These are phyloP conservation scores for Porites rus DNA, from an alignment of 92 coral and sea anemone species.

Conservation along the genomic window DNA sequence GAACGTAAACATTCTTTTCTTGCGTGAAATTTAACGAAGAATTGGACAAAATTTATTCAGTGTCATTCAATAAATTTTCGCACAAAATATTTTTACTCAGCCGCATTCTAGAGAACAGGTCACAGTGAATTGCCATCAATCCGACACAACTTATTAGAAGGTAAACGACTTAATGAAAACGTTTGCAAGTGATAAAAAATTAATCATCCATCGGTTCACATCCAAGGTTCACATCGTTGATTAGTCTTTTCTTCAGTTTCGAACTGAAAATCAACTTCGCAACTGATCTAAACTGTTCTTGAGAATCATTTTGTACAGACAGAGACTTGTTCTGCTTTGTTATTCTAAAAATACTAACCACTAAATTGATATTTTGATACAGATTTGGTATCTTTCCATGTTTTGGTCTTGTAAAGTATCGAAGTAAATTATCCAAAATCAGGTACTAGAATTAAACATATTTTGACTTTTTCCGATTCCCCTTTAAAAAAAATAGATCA, in stretches of 20 bases:
- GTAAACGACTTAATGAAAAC: neutral
- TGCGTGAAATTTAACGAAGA: neutral
- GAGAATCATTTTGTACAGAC: neutral
- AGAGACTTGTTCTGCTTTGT: neutral
- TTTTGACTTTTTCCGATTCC: too few species aligned
- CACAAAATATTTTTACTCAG: neutral
- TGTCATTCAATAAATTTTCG: too few species aligned
- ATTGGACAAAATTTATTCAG: neutral
- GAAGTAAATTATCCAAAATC: neutral
- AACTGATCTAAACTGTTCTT: too few species aligned
- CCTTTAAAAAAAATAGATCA: too few species aligned
- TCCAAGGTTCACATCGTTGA: neutral
- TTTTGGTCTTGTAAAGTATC: neutral
- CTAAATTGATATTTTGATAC: neutral
- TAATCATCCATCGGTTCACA: too few species aligned
- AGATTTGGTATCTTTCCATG: neutral
- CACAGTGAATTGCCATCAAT: neutral
- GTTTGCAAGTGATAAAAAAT: neutral
- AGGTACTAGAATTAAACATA: too few species aligned
- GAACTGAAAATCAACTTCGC: neutral
- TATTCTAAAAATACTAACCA: neutral
- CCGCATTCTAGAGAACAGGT: neutral
- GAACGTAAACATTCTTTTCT: too few species aligned
- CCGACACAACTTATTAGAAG: neutral
- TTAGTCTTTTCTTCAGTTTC: neutral